phyloP scores from a whole-genome alignment of 2,888 invertebrate genomes.

The Meliscaeva auricollis region DNA sequence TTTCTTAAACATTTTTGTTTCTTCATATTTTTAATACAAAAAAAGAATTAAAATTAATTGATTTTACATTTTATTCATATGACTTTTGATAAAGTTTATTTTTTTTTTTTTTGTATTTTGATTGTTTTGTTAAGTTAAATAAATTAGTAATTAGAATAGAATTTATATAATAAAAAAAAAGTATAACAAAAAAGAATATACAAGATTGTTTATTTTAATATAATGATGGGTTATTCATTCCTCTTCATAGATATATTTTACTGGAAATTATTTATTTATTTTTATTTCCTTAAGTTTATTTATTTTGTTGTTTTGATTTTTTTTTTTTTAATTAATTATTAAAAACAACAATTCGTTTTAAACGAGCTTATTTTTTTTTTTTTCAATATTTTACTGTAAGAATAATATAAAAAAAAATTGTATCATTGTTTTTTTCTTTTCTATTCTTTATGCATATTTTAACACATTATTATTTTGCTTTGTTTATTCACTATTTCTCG shows the following conservation, averaged over 20 bases:
- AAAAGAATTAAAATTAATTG: slow-evolving; percentile 65
- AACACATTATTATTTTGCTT: not conserved
- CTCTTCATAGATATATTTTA: not conserved
- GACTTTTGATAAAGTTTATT: slow-evolving; percentile 56
- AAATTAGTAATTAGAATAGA: slow-evolving; percentile 62
- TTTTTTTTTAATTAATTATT: not conserved
- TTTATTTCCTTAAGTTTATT: not conserved
- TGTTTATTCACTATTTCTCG: not conserved
- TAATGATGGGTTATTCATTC: slow-evolving; percentile 24
- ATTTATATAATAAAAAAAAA: slow-evolving; percentile 10
- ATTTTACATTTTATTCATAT: slow-evolving; percentile 66
- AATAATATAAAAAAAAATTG: not conserved
- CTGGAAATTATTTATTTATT: not conserved
- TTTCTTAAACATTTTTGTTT: slow-evolving; percentile 8
- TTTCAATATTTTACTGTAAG: not conserved
- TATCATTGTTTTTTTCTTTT: not conserved
- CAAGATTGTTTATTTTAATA: slow-evolving; percentile 28
- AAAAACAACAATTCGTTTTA: not conserved
- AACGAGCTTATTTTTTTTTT: not conserved
- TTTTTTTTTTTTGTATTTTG: not conserved
- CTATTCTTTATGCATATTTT: not conserved
- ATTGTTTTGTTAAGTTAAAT: slow-evolving; percentile 67
- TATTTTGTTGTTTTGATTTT: not conserved
- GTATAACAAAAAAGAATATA: slow-evolving; percentile 36
- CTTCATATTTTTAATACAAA: slow-evolving; percentile 54